Percentiles rank a stretch among this genome's conserved stretches.
Evolutionary conservation across 2,113 vertebrate genomes (phyloP).

Genomic region (Pagrus major): DNA sequence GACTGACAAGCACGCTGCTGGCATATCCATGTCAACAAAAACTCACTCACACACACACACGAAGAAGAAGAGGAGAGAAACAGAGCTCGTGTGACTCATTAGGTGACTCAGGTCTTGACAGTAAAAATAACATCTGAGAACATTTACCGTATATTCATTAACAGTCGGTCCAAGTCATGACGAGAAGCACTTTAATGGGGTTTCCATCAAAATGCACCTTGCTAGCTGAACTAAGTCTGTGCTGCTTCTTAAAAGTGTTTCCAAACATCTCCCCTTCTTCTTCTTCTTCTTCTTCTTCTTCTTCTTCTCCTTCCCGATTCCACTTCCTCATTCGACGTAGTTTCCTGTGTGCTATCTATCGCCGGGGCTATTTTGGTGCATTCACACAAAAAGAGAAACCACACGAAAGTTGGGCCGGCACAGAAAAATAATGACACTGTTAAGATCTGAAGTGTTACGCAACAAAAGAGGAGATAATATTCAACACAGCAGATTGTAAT

Average conservation of each 20-base stretch:
- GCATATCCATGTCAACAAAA: slow-evolving; percentile 66
- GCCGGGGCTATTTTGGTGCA: slow-evolving; percentile 33
- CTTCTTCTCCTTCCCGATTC: slow-evolving; percentile 64
- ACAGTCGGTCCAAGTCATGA: slow-evolving; percentile 55
- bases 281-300: too few species aligned
- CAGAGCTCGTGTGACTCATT: slow-evolving; percentile 68
- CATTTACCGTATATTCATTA: slow-evolving; percentile 74
- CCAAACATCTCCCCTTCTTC: slow-evolving; percentile 51
- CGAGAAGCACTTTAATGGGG: slow-evolving; percentile 62
- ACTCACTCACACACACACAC: slow-evolving; percentile 33
- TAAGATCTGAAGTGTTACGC: not conserved
- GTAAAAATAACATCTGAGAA: slow-evolving; percentile 72
- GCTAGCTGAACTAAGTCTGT: slow-evolving; percentile 19
- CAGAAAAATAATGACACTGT: not conserved
- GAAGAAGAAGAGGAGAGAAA: slow-evolving; percentile 7
- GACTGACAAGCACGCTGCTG: slow-evolving; percentile 60
- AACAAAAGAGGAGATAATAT: not conserved
- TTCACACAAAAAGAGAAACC: slow-evolving; percentile 45
- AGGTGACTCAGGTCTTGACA: slow-evolving; percentile 75
- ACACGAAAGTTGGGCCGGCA: slow-evolving; percentile 23
- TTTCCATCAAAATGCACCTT: slow-evolving; percentile 49
- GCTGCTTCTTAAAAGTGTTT: slow-evolving; percentile 46
- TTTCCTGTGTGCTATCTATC: slow-evolving; percentile 49
- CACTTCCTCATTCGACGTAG: slow-evolving; percentile 65
- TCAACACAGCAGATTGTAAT: not conserved